Evolutionary conservation across 1,140 invertebrate species (phyloP).

Genomic region (Zaprionus africanus): DNA sequence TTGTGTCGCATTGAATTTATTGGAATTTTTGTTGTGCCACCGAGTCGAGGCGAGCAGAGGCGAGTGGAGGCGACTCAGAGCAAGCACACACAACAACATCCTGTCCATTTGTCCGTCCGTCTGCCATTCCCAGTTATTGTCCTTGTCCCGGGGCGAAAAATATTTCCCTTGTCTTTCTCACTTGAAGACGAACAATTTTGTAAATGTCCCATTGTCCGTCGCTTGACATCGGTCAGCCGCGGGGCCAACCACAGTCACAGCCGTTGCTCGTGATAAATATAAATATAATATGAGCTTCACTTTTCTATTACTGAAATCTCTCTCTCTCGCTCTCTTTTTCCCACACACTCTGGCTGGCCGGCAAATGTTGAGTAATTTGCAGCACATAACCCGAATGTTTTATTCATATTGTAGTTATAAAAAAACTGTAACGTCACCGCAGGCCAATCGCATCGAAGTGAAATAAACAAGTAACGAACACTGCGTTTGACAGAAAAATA

Average conservation of each 20-base stretch:
- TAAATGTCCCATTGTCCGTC: conserved; percentile 68
- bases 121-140: conserved; percentile 36
- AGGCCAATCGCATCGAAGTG: not conserved
- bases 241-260: conserved; percentile 17
- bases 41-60: conserved; percentile 22
- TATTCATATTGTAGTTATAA: conserved; percentile 53
- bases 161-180: conserved; percentile 57
- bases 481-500: too few relatives aligned
- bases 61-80: conserved; percentile 17
- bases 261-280: conserved; percentile 57
- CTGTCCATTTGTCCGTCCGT: not conserved
- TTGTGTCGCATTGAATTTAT: conserved; percentile 83
- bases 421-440: not conserved
- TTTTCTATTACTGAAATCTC: conserved; percentile 56
- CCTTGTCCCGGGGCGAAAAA: conserved; percentile 36
- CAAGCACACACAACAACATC: not conserved
- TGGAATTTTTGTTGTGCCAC: conserved; percentile 76
- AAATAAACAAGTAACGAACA: not conserved
- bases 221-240: conserved; percentile 68
- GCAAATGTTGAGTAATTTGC: conserved; percentile 59
- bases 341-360: not conserved
- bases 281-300: conserved; percentile 72
- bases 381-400: conserved; percentile 63
- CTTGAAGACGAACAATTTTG: conserved; percentile 61
- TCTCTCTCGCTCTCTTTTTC: not conserved